Percentiles rank a stretch among this genome's conserved stretches.
Conservation (phyloP, 2,888 invertebrate genomes). For the Mesoligia furuncula region DNA sequence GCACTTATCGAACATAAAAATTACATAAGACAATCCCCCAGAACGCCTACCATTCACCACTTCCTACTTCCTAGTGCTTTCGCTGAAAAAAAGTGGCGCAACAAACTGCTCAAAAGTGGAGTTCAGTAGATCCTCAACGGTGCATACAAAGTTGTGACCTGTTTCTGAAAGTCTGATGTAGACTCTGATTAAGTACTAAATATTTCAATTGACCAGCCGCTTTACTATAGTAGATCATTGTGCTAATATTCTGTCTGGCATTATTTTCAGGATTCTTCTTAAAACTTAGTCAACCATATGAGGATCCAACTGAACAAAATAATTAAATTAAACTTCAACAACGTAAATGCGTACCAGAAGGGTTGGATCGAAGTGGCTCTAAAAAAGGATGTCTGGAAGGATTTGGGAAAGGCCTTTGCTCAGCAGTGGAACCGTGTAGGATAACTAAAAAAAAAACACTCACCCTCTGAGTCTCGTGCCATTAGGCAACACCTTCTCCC, state of each 20-base stretch:
- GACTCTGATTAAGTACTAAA: no score
- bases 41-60: no score
- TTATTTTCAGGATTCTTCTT: no score
- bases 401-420: neutral
- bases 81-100: no score
- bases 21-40: no score
- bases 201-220: neutral
- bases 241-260: neutral
- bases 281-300: no score
- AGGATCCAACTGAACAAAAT: neutral
- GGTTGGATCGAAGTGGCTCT: neutral
- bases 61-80: no score
- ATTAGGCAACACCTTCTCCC: slow-evolving; percentile 97
- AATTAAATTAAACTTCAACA: slow-evolving; percentile 8
- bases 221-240: neutral
- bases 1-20: no score
- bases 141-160: neutral
- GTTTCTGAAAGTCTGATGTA: no score
- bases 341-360: neutral
- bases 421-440: neutral
- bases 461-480: slow-evolving; percentile 97
- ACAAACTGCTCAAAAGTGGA: neutral
- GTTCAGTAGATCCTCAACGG: neutral
- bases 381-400: neutral
- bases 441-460: neutral